Evolutionary conservation across 2,888 invertebrate genomes (phyloP).

Genomic region (Ectemnius lituratus): DNA sequence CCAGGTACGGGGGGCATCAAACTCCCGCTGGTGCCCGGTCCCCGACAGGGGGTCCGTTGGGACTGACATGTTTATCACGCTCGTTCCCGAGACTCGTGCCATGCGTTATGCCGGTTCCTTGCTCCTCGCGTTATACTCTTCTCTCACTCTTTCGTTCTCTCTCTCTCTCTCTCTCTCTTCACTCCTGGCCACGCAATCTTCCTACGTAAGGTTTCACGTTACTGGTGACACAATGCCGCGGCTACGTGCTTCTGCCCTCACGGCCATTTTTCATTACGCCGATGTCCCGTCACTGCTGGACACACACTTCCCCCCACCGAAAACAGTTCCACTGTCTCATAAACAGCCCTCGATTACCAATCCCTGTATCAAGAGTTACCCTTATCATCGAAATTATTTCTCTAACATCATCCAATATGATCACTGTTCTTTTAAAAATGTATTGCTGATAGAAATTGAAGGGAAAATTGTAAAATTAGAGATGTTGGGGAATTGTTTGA

Average conservation of each 20-base stretch:
- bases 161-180: too few relatives aligned
- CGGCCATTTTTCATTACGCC: slow-evolving; percentile 56
- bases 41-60: slow-evolving; percentile 73
- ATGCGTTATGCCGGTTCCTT: slow-evolving; percentile 67
- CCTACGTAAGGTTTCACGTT: slow-evolving; percentile 65
- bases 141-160: too few relatives aligned
- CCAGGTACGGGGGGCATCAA: slow-evolving; percentile 69
- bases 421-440: too few relatives aligned
- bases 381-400: slow-evolving; percentile 33
- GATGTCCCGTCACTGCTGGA: slow-evolving; percentile 4
- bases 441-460: too few relatives aligned
- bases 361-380: slow-evolving; percentile 25
- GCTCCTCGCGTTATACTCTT: slow-evolving; percentile 31
- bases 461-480: too few relatives aligned
- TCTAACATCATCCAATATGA: not conserved
- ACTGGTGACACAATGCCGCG: slow-evolving; percentile 61
- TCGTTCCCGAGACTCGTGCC: slow-evolving; percentile 70
- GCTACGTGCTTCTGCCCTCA: slow-evolving; percentile 42
- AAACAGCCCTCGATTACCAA: slow-evolving; percentile 20
- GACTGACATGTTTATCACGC: slow-evolving; percentile 77
- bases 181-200: too few relatives aligned
- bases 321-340: slow-evolving; percentile 10
- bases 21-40: slow-evolving; percentile 67
- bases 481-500: too few relatives aligned
- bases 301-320: slow-evolving; percentile 22